phyloP scores from a whole-genome alignment of 2,113 vertebrate genomes.

The Scytalopus superciliaris region DNA sequence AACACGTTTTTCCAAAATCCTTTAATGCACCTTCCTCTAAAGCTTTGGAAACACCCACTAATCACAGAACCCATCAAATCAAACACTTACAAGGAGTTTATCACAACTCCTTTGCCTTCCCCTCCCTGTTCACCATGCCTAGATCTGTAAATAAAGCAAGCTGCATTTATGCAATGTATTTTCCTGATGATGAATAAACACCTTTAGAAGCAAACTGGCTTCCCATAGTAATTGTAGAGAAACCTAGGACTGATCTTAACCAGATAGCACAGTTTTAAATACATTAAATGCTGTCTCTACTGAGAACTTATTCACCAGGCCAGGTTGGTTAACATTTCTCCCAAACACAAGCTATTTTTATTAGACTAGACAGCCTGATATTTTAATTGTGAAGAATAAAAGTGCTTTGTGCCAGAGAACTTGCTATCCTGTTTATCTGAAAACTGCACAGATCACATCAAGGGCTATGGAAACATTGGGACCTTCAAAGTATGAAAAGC shows the following conservation, averaged over 20 bases:
- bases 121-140: not conserved
- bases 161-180: not conserved
- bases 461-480: not conserved
- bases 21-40: not conserved
- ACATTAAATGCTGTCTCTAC: not conserved
- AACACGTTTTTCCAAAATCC: not conserved
- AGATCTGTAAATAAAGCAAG: not conserved
- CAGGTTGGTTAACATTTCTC: constrained; percentile 3
- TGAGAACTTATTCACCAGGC: not conserved
- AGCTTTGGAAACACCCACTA: not conserved
- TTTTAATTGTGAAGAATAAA: constrained; percentile 10
- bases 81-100: not conserved
- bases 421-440: constrained; percentile 3
- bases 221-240: not conserved
- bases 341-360: constrained; percentile 7
- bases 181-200: constrained; percentile 13
- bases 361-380: constrained; percentile 1
- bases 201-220: not conserved
- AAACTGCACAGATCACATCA: constrained; percentile 22
- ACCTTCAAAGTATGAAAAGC: constrained; percentile 49
- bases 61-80: not conserved
- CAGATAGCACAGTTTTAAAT: not conserved
- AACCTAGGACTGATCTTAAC: not conserved
- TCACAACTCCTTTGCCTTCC: not conserved
- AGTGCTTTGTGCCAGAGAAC: not conserved